Evolutionary conservation across 2,797 vertebrate genomes (phyloP), one percentile per base, ranked within the genome.

Genomic region (Pseudochromis fuscus): DNA sequence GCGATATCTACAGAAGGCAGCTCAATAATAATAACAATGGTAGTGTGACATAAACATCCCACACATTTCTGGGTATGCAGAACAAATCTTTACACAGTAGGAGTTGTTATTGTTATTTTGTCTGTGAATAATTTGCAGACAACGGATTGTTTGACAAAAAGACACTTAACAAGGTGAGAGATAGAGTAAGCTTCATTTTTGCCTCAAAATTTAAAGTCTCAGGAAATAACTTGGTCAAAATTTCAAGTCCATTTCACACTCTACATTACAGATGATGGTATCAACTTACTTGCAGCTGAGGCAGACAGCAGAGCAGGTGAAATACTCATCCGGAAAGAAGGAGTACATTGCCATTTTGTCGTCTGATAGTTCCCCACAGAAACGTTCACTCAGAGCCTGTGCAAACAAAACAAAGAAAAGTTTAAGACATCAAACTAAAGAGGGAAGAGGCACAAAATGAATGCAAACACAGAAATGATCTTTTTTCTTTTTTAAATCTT

Each of bases 281-380:
- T 35, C 8, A 48, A 71, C 91, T 85, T 89, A 95, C 95, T 90
- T 94, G 94, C 95, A 96, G 90, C 95, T 95, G 67, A 95, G 93
- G 68, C 95, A 96, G 48, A 92, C 86, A 11, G 93, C 90, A 0
- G 94, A 94, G 81, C 95, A 96, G 75, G 94, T 96, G 82, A 96
- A 96, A 82, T 96, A 96, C 79, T 96, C 95, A 5, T 96, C 95
- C 6, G 95, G 95, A 82, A 96, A 96, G 83, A 96, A 95, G 50
- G 92, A 95, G 83, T 89, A 91, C 31, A 93, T 74, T 59, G 81
- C 88, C 76, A 94, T 83, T 75, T 91, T 93, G 21, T 94, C 93
- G 5, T 95, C 95, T 1, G 91, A 91, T 51, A 96, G 93, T 48
- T 96, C 93, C 5, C 94, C 95, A 55, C 94, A 94, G 87, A 96